Percentiles rank a stretch among this genome's conserved stretches.
Evolutionary conservation across 2,113 vertebrate species (phyloP).

Genomic region (Plotosus lineatus): DNA sequence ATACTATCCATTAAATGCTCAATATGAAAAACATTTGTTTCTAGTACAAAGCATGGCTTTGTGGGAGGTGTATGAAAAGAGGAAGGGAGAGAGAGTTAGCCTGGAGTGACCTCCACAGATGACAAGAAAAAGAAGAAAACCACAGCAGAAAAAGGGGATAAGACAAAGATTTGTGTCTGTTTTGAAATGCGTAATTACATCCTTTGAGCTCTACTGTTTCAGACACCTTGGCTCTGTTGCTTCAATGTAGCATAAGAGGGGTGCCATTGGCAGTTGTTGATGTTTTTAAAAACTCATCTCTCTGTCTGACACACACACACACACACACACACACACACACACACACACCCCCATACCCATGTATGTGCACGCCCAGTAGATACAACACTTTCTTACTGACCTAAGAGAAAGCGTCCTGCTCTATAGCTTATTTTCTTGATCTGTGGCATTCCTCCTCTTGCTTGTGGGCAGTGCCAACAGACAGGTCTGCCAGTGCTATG

Average conservation of each 20-base stretch:
- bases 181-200: slow-evolving; percentile 47
- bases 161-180: slow-evolving; percentile 45
- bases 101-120: slow-evolving; percentile 42
- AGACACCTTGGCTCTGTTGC: slow-evolving; percentile 37
- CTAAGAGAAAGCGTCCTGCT: not conserved
- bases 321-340: not conserved
- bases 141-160: slow-evolving; percentile 27
- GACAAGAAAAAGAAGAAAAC: slow-evolving; percentile 28
- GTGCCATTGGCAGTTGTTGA: slow-evolving; percentile 40
- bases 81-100: slow-evolving; percentile 31
- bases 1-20: slow-evolving; percentile 4
- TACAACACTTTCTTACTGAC: slow-evolving; percentile 14
- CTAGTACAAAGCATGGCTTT: slow-evolving; percentile 24
- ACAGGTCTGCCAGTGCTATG: slow-evolving; percentile 21
- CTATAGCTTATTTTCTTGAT: not conserved
- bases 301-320: not conserved
- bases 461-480: slow-evolving; percentile 16
- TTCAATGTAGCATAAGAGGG: slow-evolving; percentile 25
- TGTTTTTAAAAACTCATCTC: slow-evolving; percentile 37
- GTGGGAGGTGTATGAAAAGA: not conserved
- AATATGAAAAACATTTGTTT: slow-evolving; percentile 21
- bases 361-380: not conserved
- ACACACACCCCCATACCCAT: not conserved
- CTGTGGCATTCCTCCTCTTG: not conserved
- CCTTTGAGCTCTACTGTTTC: slow-evolving; percentile 47